Percentiles rank a stretch among this genome's conserved stretches.
Evolutionary conservation across 2,888 invertebrate species (phyloP).

Genomic region (Rotaria sp.): DNA sequence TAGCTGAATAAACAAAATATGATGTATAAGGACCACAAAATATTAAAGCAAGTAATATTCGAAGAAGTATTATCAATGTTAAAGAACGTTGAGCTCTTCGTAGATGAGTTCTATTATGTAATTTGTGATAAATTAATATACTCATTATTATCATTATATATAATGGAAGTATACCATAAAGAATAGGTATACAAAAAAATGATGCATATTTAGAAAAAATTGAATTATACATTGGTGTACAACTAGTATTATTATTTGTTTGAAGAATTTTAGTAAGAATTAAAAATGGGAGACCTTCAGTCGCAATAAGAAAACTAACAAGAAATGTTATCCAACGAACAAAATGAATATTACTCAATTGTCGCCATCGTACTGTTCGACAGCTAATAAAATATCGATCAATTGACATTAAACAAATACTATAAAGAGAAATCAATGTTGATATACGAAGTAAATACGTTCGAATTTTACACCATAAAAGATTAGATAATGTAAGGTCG

Average conservation of each 20-base stretch:
- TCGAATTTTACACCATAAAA: neutral
- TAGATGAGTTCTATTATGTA: neutral
- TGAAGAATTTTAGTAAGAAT: neutral
- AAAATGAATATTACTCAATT: neutral
- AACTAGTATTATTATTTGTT: neutral
- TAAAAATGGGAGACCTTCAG: neutral
- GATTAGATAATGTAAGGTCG: neutral
- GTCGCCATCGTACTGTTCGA: neutral
- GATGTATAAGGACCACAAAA: neutral
- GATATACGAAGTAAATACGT: neutral
- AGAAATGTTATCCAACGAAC: neutral
- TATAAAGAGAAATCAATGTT: neutral
- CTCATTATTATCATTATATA: neutral
- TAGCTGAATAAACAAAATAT: neutral
- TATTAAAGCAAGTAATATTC: neutral
- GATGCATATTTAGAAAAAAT: neutral
- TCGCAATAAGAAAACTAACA: neutral
- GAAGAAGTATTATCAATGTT: neutral
- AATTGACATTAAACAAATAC: neutral
- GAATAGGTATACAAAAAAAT: neutral
- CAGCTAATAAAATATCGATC: neutral
- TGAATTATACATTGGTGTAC: neutral
- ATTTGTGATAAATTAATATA: neutral
- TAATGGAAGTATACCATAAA: neutral
- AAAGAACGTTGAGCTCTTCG: neutral